Evolutionary conservation across 2,113 vertebrate species (phyloP).

Genomic region (Saccopteryx leptura): DNA sequence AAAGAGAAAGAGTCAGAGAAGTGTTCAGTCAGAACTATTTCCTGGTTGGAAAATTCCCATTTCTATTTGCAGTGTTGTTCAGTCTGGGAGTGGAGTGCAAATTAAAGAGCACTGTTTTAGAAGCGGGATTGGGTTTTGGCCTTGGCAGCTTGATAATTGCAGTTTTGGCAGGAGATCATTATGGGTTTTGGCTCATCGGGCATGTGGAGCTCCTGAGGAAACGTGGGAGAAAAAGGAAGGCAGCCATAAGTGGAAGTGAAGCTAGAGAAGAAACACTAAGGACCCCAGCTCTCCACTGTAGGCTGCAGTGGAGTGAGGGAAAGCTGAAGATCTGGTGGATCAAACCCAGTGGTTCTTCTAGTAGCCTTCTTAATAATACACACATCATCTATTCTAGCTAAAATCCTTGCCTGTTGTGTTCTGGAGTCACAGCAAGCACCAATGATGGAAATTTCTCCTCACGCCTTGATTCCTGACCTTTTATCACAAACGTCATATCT

Average conservation of each 20-base stretch:
- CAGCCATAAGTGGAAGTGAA: constrained; percentile 68
- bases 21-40: constrained; percentile 76
- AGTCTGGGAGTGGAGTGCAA: constrained; percentile 73
- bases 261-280: constrained; percentile 37
- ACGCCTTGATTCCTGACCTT: not conserved
- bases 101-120: constrained; percentile 59
- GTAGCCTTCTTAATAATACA: constrained; percentile 67
- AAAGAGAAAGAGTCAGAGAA: constrained; percentile 61
- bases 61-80: constrained; percentile 80
- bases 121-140: constrained; percentile 79
- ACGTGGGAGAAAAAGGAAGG: constrained; percentile 66
- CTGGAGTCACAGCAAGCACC: not conserved
- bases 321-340: not conserved
- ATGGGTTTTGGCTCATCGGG: constrained; percentile 74
- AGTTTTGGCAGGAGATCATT: constrained; percentile 76
- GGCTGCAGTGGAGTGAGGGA: constrained; percentile 52
- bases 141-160: constrained; percentile 56
- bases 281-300: not conserved
- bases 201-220: constrained; percentile 72
- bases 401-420: not conserved
- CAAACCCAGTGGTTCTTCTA: constrained; percentile 37
- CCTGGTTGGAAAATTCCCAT: constrained; percentile 82
- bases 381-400: not conserved
- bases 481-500: not conserved
- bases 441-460: not conserved